These are phyloP conservation scores for Oligia strigilis DNA, from an alignment of 2,888 invertebrate species.

Conservation along the genomic window DNA sequence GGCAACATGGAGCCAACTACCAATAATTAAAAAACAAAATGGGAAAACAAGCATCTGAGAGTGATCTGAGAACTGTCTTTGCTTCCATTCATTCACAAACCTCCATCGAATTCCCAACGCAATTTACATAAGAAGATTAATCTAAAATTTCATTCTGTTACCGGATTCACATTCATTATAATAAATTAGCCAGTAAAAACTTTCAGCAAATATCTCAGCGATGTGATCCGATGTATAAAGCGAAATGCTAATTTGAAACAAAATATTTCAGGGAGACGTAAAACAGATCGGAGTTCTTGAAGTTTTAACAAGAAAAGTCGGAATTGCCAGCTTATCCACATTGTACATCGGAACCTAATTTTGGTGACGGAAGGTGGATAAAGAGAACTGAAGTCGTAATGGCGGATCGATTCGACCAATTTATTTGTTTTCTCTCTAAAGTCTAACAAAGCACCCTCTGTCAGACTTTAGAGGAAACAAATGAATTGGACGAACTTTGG, in stretches of 20 bases:
- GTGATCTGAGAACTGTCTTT: background rate
- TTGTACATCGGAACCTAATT: constrained; percentile 41
- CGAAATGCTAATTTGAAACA: constrained; percentile 58
- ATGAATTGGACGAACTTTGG: background rate
- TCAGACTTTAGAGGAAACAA: background rate
- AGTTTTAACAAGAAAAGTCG: constrained; percentile 64
- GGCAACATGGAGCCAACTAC: too few species aligned
- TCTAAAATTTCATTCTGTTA: constrained; percentile 33
- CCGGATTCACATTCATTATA: constrained; percentile 47
- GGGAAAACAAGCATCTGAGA: background rate
- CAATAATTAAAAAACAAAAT: constrained; percentile 20
- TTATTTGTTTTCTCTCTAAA: constrained; percentile 27
- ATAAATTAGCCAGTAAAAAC: constrained; percentile 29
- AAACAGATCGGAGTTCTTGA: constrained; percentile 42
- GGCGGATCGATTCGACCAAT: constrained; percentile 26
- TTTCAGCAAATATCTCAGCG: constrained; percentile 26
- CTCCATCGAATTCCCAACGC: constrained; percentile 2
- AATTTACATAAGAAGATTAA: constrained; percentile 48
- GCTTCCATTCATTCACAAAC: constrained; percentile 3
- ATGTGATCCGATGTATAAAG: constrained; percentile 22
- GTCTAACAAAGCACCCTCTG: background rate
- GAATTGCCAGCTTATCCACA: constrained; percentile 35
- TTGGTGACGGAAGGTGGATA: constrained; percentile 20
- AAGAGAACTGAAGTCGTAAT: constrained; percentile 37
- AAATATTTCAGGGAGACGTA: constrained; percentile 37